These are phyloP conservation scores for Labrus mixtus DNA, from an alignment of 2,113 vertebrate species.

Conservation along the genomic window DNA sequence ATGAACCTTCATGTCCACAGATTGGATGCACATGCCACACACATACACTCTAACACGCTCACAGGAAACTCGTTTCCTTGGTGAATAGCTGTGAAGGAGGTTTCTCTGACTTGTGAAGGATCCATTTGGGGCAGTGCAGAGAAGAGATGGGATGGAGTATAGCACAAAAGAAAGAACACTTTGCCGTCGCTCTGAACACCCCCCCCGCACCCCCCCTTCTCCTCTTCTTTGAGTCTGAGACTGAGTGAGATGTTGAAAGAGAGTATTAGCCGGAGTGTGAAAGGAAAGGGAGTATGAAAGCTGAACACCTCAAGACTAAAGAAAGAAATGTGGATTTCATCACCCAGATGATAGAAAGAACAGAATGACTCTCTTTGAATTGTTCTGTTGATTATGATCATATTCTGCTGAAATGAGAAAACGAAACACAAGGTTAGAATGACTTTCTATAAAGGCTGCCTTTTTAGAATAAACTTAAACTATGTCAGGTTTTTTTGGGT, in stretches of 20 bases:
- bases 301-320: slow-evolving; percentile 45
- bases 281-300: slow-evolving; percentile 43
- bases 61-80: slow-evolving; percentile 33
- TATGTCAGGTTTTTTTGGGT: slow-evolving; percentile 5
- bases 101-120: slow-evolving; percentile 55
- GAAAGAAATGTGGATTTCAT: slow-evolving; percentile 35
- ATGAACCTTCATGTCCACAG: background rate
- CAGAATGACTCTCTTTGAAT: slow-evolving; percentile 40
- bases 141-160: slow-evolving; percentile 59
- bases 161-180: slow-evolving; percentile 59
- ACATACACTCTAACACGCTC: background rate
- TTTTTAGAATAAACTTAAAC: slow-evolving; percentile 34
- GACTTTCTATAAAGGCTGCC: slow-evolving; percentile 27
- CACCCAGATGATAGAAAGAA: slow-evolving; percentile 35
- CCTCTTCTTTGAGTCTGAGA: slow-evolving; percentile 22
- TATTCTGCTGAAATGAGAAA: background rate
- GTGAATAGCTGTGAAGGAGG: slow-evolving; percentile 45
- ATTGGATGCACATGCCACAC: background rate
- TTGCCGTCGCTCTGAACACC: slow-evolving; percentile 12
- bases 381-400: slow-evolving; percentile 49
- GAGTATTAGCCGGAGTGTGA: slow-evolving; percentile 41
- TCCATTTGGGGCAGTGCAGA: slow-evolving; percentile 51
- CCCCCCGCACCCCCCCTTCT: background rate
- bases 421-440: slow-evolving; percentile 17
- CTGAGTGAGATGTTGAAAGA: slow-evolving; percentile 28